A percentile compares a stretch with the other conserved stretches of the same genome.
These are phyloP conservation scores for Eupelmus urozonus DNA, from an alignment of 2,888 invertebrate species.

Conservation along the genomic window DNA sequence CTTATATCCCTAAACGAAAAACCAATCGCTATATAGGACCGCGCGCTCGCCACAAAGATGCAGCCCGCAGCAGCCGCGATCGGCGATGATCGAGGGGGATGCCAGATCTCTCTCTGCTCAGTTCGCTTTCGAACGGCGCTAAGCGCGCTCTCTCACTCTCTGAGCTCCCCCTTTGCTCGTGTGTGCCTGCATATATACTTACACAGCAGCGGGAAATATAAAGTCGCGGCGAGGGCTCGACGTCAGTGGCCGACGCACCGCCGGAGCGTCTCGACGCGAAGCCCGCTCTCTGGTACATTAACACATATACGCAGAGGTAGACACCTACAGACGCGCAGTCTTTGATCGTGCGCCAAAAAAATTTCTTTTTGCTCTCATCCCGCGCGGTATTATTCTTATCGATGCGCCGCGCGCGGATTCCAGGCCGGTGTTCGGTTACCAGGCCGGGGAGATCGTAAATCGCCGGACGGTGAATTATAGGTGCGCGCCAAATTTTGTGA, in stretches of 20 bases:
- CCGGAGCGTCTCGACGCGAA: background rate
- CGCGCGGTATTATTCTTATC: conserved; percentile 11
- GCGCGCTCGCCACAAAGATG: conserved; percentile 27
- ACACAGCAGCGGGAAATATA: background rate
- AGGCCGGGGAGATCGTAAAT: background rate
- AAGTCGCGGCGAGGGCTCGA: background rate
- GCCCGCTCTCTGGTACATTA: too few species aligned
- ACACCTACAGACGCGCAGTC: background rate
- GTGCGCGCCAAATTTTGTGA: too few species aligned
- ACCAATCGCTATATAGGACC: too few species aligned
- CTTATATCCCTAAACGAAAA: background rate
- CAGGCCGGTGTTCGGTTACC: background rate
- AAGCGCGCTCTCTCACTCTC: conserved; percentile 14
- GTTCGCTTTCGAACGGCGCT: conserved; percentile 30
- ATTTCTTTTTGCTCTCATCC: background rate
- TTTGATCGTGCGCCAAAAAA: conserved; percentile 33
- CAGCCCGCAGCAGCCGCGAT: conserved; percentile 7
- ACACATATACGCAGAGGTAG: background rate
- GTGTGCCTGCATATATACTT: background rate
- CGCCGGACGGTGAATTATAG: too few species aligned
- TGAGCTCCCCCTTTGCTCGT: background rate
- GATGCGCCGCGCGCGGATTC: background rate
- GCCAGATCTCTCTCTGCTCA: background rate
- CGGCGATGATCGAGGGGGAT: conserved; percentile 10
- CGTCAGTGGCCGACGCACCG: background rate